Base-by-base conservation (phyloP, 2,113 vertebrate genomes). In the Pollimyrus isidori region DNA sequence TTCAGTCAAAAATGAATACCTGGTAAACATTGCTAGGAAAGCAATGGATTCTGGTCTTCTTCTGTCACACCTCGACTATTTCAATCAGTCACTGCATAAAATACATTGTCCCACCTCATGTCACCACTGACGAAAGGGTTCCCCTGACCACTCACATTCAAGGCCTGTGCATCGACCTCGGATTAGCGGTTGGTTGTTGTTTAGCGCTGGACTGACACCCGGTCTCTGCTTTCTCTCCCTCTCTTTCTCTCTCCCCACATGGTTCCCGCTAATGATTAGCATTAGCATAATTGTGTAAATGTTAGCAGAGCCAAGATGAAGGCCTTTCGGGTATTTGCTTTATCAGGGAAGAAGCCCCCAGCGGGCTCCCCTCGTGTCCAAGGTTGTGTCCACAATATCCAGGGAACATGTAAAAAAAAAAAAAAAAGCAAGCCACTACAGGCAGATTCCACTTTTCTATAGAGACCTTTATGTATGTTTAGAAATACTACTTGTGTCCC, bases 241-340 rank as follows among this genome's bases (percentile, higher is more conserved):
- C 30, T 23, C 58, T 65, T 26, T 35, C 26, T 39, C 73, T 80
- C 35, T 80, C 73, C n/a, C 30, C 35, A 15, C 15, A 42, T 80
- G 73, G 73, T 80, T 19, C 73, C 15, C 1, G 15, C 73, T 42
- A 80, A 80, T 80, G 93, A 95, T 93, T 93, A 94, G 93, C 93
- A 95, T 96, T 95, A 94, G 91, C 93, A 96, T 95, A 95, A 96
- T 95, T 95, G 94, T 93, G 92, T 95, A 95, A 95, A 95, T 95
- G 94, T 95, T 95, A 94, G 93, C 90, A 94, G 92, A 93, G 93
- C 90, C 92, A 89, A 94, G 94, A 95, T 92, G 90, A 94, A 92
- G 91, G 89, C 92, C 93, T 90, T 80, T 89, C 92, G 49, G 52
- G 7, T 45, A 45, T 62, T 87, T 42, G 35, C 35, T 58, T 80